Conservation (phyloP, 1,140 invertebrate species). For the Himalopsyche phryganea region DNA sequence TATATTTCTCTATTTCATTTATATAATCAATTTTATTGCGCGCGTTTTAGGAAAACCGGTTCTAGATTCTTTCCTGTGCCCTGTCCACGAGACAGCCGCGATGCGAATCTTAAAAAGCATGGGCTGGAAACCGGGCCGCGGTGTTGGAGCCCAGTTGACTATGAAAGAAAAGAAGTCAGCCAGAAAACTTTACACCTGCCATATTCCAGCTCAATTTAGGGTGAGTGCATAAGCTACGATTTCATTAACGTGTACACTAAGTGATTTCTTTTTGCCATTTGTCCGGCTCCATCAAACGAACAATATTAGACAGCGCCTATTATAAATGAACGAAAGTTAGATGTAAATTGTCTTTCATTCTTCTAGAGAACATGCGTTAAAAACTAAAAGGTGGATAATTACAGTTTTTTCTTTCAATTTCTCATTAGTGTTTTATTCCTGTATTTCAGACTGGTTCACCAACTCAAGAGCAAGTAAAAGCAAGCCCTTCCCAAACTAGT, state of each 20-base stretch:
- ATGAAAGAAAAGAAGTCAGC: slow-evolving; percentile 57
- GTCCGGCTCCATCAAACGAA: too few relatives aligned
- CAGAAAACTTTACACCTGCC: slow-evolving; percentile 68
- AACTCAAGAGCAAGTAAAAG: slow-evolving; percentile 7
- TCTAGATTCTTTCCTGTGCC: slow-evolving; percentile 72
- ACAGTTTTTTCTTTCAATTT: too few relatives aligned
- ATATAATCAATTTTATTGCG: too few relatives aligned
- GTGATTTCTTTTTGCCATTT: too few relatives aligned
- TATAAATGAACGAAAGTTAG: too few relatives aligned
- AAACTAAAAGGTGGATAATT: too few relatives aligned
- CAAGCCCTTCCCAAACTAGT: slow-evolving; percentile 6
- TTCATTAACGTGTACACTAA: too few relatives aligned
- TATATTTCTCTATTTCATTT: too few relatives aligned
- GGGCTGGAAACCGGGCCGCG: slow-evolving; percentile 89
- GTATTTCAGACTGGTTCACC: slow-evolving; percentile 5
- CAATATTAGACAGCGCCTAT: too few relatives aligned
- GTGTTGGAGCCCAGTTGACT: slow-evolving; percentile 74
- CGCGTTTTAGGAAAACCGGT: slow-evolving; percentile 59
- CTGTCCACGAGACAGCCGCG: slow-evolving; percentile 84
- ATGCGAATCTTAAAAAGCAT: slow-evolving; percentile 80
- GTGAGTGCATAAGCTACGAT: slow-evolving; percentile 34
- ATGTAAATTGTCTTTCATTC: too few relatives aligned
- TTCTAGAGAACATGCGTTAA: too few relatives aligned
- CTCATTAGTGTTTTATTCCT: too few relatives aligned
- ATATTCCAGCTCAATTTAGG: slow-evolving; percentile 52